Base-by-base conservation (phyloP, 2,797 vertebrate species). In the Meriones psammophilus region DNA sequence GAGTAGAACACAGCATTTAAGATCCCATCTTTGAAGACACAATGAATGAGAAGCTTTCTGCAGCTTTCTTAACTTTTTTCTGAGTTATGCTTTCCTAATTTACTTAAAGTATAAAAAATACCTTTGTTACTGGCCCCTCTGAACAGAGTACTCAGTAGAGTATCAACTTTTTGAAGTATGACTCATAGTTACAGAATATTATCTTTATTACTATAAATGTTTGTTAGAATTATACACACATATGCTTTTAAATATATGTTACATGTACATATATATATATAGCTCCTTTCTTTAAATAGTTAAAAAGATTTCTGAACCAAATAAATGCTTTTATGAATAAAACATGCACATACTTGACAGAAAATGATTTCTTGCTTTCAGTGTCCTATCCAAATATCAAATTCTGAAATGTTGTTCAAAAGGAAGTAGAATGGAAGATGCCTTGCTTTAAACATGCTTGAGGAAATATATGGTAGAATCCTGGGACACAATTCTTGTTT, bases 371-470 rank as follows among this genome's bases (percentile, higher is more conserved):
- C 26, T 64, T 89, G 1, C 10, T 95, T 92, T 95, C 79, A 89
- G 14, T 74, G 3, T 28, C 64, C 50, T 81, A 62, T 20, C 5
- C 76, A 92, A 95, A 80, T 77, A 91, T 66, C 46, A 94, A 88
- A 60, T 92, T 74, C 26, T 88, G 60, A 58, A 77, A 96, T 68
- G 4, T 69, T 89, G 76, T 77, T 92, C n/a, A 88, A 78, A 95
- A 71, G 78, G 10, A 20, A 92, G 87, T 81, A 22, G 2, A 89
- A 13, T 28, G 39, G 26, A 4, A 95, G 64, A 73, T 56, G 24
- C 80, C 13, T 78, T 76, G 36, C 42, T 39, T 66, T 18, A 93
- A 93, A 66, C 81, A 78, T 68, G 18, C 5, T 83, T 26, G 91
- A 81, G 58, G 13, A 95, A 92, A 93, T 56, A 60, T 9, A 42